A percentile compares a stretch with the other conserved stretches of the same genome.
phyloP scores from a whole-genome alignment of 1,140 invertebrate genomes.

The Adoxophyes honmai region DNA sequence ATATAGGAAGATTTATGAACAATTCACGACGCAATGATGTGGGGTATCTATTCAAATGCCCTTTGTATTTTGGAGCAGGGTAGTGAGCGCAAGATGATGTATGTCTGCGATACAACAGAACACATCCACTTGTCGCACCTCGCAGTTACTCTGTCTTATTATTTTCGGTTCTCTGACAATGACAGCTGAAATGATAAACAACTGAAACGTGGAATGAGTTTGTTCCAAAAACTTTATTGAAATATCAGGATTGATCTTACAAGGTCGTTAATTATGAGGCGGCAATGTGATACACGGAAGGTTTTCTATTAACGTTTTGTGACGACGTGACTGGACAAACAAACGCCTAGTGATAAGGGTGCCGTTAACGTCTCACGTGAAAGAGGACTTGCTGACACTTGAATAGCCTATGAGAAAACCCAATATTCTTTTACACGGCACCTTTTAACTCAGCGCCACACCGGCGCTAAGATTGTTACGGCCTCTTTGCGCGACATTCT shows the following conservation, averaged over 20 bases:
- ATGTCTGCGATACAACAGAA: slow-evolving; percentile 32
- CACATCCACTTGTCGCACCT: slow-evolving; percentile 30
- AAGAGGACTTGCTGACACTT: neutral
- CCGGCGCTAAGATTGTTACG: neutral
- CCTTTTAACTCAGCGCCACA: neutral
- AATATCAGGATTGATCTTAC: too few relatives aligned
- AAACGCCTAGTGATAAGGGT: slow-evolving; percentile 26
- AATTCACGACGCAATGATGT: slow-evolving; percentile 63
- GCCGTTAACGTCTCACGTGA: slow-evolving; percentile 23
- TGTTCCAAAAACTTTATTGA: neutral
- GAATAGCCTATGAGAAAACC: neutral
- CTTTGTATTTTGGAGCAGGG: slow-evolving; percentile 37
- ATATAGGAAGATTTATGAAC: slow-evolving; percentile 60
- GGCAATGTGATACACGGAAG: too few relatives aligned
- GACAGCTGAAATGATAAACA: neutral
- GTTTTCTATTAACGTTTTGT: slow-evolving; percentile 31
- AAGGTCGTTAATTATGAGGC: too few relatives aligned
- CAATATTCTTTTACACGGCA: neutral
- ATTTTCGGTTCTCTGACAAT: neutral
- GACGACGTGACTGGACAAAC: slow-evolving; percentile 31
- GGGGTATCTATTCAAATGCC: slow-evolving; percentile 56
- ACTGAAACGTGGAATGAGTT: neutral
- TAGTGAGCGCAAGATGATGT: slow-evolving; percentile 39
- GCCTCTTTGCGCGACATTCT: neutral
- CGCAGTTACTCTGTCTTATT: neutral